Percentiles rank a stretch among this genome's conserved stretches.
These are phyloP conservation scores for Neoniphon sammara DNA, from an alignment of 2,797 vertebrate species.

Conservation along the genomic window DNA sequence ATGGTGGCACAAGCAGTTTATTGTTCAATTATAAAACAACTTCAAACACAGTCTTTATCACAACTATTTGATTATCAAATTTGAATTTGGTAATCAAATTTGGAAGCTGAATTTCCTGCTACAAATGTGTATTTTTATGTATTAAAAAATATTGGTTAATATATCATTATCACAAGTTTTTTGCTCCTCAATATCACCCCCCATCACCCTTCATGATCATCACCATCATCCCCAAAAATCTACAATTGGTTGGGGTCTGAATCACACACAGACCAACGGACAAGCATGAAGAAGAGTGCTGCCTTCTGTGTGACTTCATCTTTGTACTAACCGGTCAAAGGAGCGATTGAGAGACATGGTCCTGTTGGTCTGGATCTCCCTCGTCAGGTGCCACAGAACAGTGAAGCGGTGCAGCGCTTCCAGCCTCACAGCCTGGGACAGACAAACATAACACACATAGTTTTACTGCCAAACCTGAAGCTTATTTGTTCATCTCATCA, in stretches of 20 bases:
- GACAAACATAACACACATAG: constrained; percentile 37
- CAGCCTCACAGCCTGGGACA: constrained; percentile 81
- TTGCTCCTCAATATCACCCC: too few relatives aligned
- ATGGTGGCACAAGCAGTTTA: too few relatives aligned
- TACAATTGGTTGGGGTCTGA: too few relatives aligned
- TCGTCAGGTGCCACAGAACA: constrained; percentile 96
- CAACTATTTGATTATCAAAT: too few relatives aligned
- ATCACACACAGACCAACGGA: background rate
- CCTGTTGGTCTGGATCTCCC: constrained; percentile 92
- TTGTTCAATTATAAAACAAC: too few relatives aligned
- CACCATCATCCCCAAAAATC: too few relatives aligned
- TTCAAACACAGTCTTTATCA: too few relatives aligned
- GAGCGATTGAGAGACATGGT: constrained; percentile 92
- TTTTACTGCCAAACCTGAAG: background rate
- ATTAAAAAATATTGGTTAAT: too few relatives aligned
- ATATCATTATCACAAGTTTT: background rate
- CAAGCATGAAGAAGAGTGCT: background rate
- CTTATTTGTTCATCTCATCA: constrained; percentile 24
- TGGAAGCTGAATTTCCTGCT: too few relatives aligned
- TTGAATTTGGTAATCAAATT: too few relatives aligned
- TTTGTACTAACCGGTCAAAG: constrained; percentile 91
- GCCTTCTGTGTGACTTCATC: background rate
- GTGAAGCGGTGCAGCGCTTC: constrained; percentile 96
- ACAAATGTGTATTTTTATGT: too few relatives aligned
- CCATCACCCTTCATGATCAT: too few relatives aligned